Conservation (phyloP, 2,797 vertebrate species). For the Apogon hyalosoma region DNA sequence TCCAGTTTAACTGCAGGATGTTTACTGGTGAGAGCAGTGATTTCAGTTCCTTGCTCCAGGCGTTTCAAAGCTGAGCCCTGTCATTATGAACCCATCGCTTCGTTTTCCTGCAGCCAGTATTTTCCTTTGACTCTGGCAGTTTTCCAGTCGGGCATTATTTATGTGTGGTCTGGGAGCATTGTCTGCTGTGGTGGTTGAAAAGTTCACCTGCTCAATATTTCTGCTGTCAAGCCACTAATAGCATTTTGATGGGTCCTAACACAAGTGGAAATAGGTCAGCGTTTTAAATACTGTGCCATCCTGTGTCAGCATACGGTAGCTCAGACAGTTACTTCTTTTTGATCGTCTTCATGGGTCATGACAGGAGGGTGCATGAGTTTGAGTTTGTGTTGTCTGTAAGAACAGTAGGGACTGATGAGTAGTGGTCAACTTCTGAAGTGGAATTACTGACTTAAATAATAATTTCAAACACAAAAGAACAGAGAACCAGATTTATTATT, state of each 20-base stretch:
- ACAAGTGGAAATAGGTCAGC: constrained; percentile 42
- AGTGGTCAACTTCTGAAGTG: background rate
- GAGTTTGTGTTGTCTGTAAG: too few relatives aligned
- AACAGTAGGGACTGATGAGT: too few relatives aligned
- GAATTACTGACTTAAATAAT: too few relatives aligned
- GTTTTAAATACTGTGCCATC: constrained; percentile 22
- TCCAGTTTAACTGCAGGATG: constrained; percentile 78
- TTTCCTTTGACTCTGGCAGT: constrained; percentile 48
- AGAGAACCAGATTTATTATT: too few relatives aligned
- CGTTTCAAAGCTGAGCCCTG: constrained; percentile 54
- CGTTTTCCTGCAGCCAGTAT: constrained; percentile 36
- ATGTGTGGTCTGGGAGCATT: constrained; percentile 10
- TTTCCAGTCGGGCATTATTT: constrained; percentile 32
- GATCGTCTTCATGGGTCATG: background rate
- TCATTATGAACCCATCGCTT: constrained; percentile 70
- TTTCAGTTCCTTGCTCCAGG: constrained; percentile 53
- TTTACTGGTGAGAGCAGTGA: constrained; percentile 63
- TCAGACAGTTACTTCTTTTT: constrained; percentile 5
- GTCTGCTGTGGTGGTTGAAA: constrained; percentile 13
- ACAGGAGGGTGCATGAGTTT: background rate
- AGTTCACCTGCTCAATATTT: constrained; percentile 14
- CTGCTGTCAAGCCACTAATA: constrained; percentile 45
- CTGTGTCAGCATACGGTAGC: constrained; percentile 5
- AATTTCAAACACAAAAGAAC: too few relatives aligned
- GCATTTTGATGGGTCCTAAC: constrained; percentile 49